Conservation (phyloP, 2,888 invertebrate genomes). For the Latheticus oryzae region DNA sequence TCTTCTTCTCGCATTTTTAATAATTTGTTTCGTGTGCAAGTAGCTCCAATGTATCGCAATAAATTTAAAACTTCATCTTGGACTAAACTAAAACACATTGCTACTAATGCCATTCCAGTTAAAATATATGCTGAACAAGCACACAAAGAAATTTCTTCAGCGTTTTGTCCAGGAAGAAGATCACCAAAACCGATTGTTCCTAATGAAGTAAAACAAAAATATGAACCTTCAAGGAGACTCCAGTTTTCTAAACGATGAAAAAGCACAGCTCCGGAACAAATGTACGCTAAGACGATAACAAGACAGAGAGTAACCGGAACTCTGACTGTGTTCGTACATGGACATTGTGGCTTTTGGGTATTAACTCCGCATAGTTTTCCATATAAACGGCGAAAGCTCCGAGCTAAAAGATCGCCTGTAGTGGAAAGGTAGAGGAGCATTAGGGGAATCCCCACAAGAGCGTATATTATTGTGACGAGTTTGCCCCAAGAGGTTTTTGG, state of each 20-base stretch:
- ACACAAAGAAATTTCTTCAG: slow-evolving; percentile 77
- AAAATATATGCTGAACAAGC: slow-evolving; percentile 85
- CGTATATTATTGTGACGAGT: slow-evolving; percentile 85
- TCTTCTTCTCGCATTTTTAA: slow-evolving; percentile 66
- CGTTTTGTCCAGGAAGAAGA: slow-evolving; percentile 75
- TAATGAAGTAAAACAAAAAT: slow-evolving; percentile 79
- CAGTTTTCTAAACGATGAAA: slow-evolving; percentile 93
- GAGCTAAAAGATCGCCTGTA: slow-evolving; percentile 85
- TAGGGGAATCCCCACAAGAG: slow-evolving; percentile 87
- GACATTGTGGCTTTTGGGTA: slow-evolving; percentile 58
- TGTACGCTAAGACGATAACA: slow-evolving; percentile 85
- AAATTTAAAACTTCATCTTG: slow-evolving; percentile 79
- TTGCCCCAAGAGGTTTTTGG: slow-evolving; percentile 85
- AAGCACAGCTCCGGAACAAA: slow-evolving; percentile 88
- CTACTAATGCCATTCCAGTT: slow-evolving; percentile 86
- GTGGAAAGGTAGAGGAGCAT: slow-evolving; percentile 90
- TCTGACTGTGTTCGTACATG: slow-evolving; percentile 72
- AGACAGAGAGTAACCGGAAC: slow-evolving; percentile 91
- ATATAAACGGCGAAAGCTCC: slow-evolving; percentile 54
- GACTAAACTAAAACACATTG: slow-evolving; percentile 88
- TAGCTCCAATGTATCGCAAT: slow-evolving; percentile 67
- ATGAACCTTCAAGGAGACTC: slow-evolving; percentile 88
- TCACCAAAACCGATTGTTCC: slow-evolving; percentile 89
- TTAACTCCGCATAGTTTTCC: slow-evolving; percentile 74
- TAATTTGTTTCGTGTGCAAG: slow-evolving; percentile 50